Base-by-base conservation (phyloP, 2,888 invertebrate genomes). In the Mayetiola destructor region DNA sequence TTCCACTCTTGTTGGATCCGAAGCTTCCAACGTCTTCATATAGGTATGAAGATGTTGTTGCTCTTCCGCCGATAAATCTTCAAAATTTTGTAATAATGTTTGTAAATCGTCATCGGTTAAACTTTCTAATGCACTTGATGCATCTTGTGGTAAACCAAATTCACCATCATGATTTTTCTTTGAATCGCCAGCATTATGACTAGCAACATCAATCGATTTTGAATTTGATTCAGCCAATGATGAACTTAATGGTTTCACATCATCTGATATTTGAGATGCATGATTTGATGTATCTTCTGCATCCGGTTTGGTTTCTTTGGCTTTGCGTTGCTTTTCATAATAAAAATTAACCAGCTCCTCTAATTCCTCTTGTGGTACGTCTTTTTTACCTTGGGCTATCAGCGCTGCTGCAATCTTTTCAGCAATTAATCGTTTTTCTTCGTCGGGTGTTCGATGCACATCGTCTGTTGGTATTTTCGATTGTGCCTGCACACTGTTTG, bases 41-140 rank as follows among this genome's bases (percentile, higher is more conserved):
- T 88, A 88, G 1, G 81, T 82, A 32, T 90, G 88, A 4, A 90
- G 75, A 63, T 85, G 84, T 66, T 87, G 85, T 65, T 90, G 89
- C 67, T 90, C 89, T 61, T 88, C 86, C 0, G 81, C 80, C 0
- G 84, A 84, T 14, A 90, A 69, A 64, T 88, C 86, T 67, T 86
- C 87, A 63, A 85, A 85, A 66, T 88, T 89, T 67, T 87, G 85
- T 58, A 90, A 68, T 1, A 89, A 70, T 0, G 85, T 83, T 66
- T 88, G 86, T 53, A 90, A 69, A 64, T 90, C 89, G 0, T 83
- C 80, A 67, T 90, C 88, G 0, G 87, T 86, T 9, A 90, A 72
- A 12, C 81, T 82, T 62, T 87, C 87, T 79, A 87, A 82, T 57
- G 77, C 73, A 64, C 74, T 71, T 20, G 75, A 66, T 53, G 71